These are phyloP conservation scores for Paraplagusia blochii DNA, from an alignment of 2,113 vertebrate species.

Conservation along the genomic window DNA sequence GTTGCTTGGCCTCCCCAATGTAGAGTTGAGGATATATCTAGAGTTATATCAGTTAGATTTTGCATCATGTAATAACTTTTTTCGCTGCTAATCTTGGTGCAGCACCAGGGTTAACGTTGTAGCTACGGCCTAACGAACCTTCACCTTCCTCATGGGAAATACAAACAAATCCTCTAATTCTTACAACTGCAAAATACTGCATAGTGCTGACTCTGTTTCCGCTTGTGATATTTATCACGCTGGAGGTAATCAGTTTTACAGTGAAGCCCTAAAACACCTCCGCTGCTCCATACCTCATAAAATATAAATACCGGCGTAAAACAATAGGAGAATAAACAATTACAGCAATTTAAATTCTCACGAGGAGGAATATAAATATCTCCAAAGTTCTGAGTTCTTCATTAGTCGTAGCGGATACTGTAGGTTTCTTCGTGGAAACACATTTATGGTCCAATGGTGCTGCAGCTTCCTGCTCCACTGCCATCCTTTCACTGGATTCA, in stretches of 20 bases:
- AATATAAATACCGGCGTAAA: constrained; percentile 6
- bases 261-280: constrained; percentile 12
- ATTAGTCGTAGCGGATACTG: not conserved
- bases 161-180: constrained; percentile 29
- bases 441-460: too few relatives aligned
- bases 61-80: constrained; percentile 28
- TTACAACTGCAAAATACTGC: constrained; percentile 21
- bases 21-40: too few relatives aligned
- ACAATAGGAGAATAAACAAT: constrained; percentile 19
- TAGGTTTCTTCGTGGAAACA: too few relatives aligned
- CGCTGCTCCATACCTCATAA: constrained; percentile 7
- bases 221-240: constrained; percentile 38
- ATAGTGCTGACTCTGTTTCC: constrained; percentile 34
- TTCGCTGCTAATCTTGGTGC: constrained; percentile 38
- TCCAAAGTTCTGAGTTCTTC: not conserved
- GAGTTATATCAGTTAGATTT: constrained; percentile 38
- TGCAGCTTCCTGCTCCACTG: constrained; percentile 18
- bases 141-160: constrained; percentile 21
- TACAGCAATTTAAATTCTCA: not conserved
- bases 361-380: too few relatives aligned
- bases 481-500: constrained; percentile 15
- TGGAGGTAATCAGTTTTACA: constrained; percentile 23
- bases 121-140: constrained; percentile 36
- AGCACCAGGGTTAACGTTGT: constrained; percentile 24
- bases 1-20: too few relatives aligned